Conservation (phyloP, 92 coral and sea anemone species). For the Phymanthus crucifer region DNA sequence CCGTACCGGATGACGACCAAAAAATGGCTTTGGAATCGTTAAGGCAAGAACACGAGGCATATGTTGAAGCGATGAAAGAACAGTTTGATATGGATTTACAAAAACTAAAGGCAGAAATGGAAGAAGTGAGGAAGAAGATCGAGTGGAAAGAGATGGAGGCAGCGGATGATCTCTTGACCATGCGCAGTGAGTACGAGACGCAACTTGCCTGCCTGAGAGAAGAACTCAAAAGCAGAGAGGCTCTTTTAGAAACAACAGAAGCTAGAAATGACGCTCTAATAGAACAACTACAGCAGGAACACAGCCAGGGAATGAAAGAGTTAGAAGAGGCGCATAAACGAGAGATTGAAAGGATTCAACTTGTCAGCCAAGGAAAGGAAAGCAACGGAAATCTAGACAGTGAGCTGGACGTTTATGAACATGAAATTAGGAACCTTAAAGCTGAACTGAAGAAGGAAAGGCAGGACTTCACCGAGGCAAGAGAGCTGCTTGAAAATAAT, state of each 20-base stretch:
- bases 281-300: conserved; percentile 37
- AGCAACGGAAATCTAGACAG: conserved; percentile 24
- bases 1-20: not conserved
- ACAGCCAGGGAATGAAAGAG: conserved; percentile 44
- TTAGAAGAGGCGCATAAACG: conserved; percentile 33
- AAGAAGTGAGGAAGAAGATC: conserved; percentile 42
- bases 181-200: conserved; percentile 70
- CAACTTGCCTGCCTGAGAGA: conserved; percentile 50
- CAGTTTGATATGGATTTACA: conserved; percentile 59
- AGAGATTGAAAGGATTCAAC: conserved; percentile 39
- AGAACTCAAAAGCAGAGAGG: conserved; percentile 51
- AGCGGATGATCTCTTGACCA: conserved; percentile 54
- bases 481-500: conserved; percentile 37
- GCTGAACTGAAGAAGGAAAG: conserved; percentile 56
- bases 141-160: conserved; percentile 43
- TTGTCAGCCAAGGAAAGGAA: conserved; percentile 13
- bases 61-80: conserved; percentile 56
- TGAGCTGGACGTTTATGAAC: conserved; percentile 43
- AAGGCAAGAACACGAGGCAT: conserved; percentile 48
- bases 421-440: conserved; percentile 53
- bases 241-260: conserved; percentile 21
- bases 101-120: conserved; percentile 54
- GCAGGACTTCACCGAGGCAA: conserved; percentile 48
- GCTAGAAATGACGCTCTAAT: not conserved
- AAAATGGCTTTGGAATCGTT: conserved; percentile 14